Evolutionary conservation across 2,888 invertebrate genomes (phyloP).

Genomic region (Phrixothrix hirtus): DNA sequence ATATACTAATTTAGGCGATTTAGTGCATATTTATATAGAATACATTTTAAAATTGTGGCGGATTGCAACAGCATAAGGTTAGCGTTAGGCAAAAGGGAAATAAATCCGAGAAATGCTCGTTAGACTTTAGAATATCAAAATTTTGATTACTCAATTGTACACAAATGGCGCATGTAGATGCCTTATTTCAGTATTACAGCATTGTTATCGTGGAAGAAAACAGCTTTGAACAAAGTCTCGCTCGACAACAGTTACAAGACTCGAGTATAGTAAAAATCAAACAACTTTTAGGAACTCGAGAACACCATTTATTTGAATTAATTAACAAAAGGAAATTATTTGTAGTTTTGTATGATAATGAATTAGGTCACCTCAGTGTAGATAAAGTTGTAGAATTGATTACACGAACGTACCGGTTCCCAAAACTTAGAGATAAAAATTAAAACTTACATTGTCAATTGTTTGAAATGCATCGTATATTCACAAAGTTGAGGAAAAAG

Average conservation of each 20-base stretch:
- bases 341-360: constrained; percentile 39
- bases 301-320: constrained; percentile 22
- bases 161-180: constrained; percentile 13
- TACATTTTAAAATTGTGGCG: constrained; percentile 41
- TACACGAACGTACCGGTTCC: constrained; percentile 11
- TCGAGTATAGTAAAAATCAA: constrained; percentile 32
- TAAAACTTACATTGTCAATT: constrained; percentile 3
- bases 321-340: constrained; percentile 36
- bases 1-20: constrained; percentile 37
- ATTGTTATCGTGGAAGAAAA: constrained; percentile 6
- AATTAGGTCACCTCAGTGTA: constrained; percentile 41
- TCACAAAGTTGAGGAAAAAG: background rate
- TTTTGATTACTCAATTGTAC: constrained; percentile 4
- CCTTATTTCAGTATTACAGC: background rate
- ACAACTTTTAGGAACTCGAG: constrained; percentile 27
- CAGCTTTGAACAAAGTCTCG: constrained; percentile 33
- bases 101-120: constrained; percentile 41
- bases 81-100: constrained; percentile 40
- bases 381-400: constrained; percentile 5
- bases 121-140: constrained; percentile 38
- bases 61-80: constrained; percentile 41
- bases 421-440: constrained; percentile 1
- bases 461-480: constrained; percentile 10
- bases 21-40: constrained; percentile 39
- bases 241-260: constrained; percentile 34